Conservation (phyloP, 2,113 vertebrate species). For the Crotalus helleri region DNA sequence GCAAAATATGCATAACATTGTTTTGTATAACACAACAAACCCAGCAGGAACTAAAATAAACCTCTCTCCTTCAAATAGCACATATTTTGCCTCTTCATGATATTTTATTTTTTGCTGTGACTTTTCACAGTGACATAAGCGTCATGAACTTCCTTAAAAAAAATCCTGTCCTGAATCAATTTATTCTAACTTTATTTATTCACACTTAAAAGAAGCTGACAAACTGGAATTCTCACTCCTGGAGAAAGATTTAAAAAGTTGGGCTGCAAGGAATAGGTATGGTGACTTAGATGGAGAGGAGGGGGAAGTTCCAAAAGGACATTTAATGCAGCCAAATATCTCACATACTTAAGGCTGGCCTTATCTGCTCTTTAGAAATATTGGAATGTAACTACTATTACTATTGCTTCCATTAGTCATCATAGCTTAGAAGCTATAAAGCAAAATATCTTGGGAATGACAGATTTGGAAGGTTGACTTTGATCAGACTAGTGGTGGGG, state of each 20-base stretch:
- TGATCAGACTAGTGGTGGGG: not conserved
- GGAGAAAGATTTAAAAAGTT: fast-evolving
- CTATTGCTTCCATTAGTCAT: not conserved
- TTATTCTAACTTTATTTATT: conserved; percentile 51
- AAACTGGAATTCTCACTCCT: conserved; percentile 45
- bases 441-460: not conserved
- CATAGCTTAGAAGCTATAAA: not conserved
- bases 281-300: not conserved
- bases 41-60: not conserved
- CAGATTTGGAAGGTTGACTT: not conserved
- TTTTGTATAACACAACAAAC: not conserved
- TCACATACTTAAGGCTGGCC: not conserved
- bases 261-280: not conserved
- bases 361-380: not conserved
- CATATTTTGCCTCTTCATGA: conserved; percentile 29
- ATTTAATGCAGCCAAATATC: not conserved
- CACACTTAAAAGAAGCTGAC: conserved; percentile 34
- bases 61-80: not conserved
- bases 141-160: conserved; percentile 42
- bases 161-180: conserved; percentile 35
- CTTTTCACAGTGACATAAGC: conserved; percentile 59
- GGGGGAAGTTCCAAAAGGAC: not conserved
- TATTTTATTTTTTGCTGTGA: conserved; percentile 38
- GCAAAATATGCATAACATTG: not conserved
- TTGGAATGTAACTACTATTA: not conserved